Percentiles rank a stretch among this genome's conserved stretches.
Evolutionary conservation across 2,113 vertebrate species (phyloP).

Genomic region (Halichoerus grypus): DNA sequence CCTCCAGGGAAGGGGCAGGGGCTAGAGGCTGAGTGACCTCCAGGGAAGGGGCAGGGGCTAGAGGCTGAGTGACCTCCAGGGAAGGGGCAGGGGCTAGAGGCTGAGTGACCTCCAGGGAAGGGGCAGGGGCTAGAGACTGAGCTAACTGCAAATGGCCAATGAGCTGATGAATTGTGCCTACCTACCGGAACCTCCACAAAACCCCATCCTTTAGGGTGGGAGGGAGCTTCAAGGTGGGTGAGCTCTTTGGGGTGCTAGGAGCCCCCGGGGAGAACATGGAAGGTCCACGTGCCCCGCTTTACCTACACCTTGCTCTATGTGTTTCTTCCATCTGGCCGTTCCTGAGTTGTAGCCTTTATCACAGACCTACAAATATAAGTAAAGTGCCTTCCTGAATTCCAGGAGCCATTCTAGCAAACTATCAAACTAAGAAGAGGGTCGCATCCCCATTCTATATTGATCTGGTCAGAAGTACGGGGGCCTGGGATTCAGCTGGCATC

Average conservation of each 20-base stretch:
- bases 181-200: accelerated
- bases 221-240: background rate
- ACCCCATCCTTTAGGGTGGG: background rate
- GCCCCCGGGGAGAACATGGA: accelerated
- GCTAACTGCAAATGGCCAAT: too few relatives aligned
- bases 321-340: background rate
- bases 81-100: too few relatives aligned
- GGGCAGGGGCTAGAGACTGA: background rate
- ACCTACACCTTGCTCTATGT: too few relatives aligned
- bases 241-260: background rate
- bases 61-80: too few relatives aligned
- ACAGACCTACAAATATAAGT: too few relatives aligned
- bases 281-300: accelerated
- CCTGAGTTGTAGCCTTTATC: background rate
- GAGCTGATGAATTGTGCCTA: accelerated
- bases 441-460: background rate
- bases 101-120: too few relatives aligned
- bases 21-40: too few relatives aligned
- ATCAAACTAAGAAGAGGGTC: background rate
- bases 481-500: background rate
- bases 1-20: background rate
- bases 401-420: too few relatives aligned
- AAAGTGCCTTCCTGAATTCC: background rate
- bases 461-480: too few relatives aligned
- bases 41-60: background rate